Evolutionary conservation across 92 coral and sea anemone species (phyloP).

Genomic region (Zoanthus solanderi): DNA sequence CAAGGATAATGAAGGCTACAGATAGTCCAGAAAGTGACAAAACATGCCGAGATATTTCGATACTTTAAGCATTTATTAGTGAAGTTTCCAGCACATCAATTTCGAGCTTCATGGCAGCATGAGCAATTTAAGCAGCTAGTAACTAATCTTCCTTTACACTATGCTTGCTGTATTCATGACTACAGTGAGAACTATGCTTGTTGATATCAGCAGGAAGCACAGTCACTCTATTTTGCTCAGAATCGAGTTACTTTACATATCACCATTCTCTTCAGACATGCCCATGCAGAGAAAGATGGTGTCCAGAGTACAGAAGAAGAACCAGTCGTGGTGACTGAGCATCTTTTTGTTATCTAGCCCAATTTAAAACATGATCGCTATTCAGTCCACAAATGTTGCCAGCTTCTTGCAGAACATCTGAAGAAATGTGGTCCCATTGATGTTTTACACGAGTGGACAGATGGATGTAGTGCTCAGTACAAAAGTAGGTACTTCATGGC

Average conservation of each 20-base stretch:
- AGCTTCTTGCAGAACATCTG: slow-evolving; percentile 27
- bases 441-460: slow-evolving; percentile 62
- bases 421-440: slow-evolving; percentile 13
- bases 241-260: slow-evolving; percentile 63
- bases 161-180: slow-evolving; percentile 55
- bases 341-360: slow-evolving; percentile 43
- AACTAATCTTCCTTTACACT: slow-evolving; percentile 53
- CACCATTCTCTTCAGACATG: slow-evolving; percentile 64
- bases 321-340: slow-evolving; percentile 40
- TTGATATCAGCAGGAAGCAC: slow-evolving; percentile 34
- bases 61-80: slow-evolving; percentile 38
- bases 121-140: slow-evolving; percentile 30
- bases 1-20: slow-evolving; percentile 46
- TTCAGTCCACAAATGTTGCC: slow-evolving; percentile 41
- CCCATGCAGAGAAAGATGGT: slow-evolving; percentile 24
- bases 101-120: slow-evolving; percentile 69
- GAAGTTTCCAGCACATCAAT: slow-evolving; percentile 63
- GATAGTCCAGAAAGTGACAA: slow-evolving; percentile 49
- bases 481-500: slow-evolving; percentile 64
- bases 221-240: slow-evolving; percentile 49
- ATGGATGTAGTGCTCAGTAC: slow-evolving; percentile 67
- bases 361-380: slow-evolving; percentile 58
- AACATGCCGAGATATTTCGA: slow-evolving; percentile 71
- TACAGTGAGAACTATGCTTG: slow-evolving; percentile 60
- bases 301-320: slow-evolving; percentile 44